Base-by-base conservation (phyloP, 2,113 vertebrate genomes). In the Pelmatolapia mariae region DNA sequence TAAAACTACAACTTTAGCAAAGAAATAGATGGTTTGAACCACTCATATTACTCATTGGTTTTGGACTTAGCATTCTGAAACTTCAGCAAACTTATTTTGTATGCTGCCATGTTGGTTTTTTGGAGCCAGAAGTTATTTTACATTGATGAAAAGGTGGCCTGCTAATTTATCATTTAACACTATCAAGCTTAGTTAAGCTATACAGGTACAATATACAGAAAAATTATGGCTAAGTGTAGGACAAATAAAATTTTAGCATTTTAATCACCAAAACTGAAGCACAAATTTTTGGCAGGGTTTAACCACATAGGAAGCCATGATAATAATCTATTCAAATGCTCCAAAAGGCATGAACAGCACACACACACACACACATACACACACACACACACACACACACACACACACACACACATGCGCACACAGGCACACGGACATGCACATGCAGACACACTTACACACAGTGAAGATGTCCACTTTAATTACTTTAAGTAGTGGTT, bases 111-210 rank as follows among this genome's bases (percentile, higher is more conserved):
- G 13, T 73, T 73, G 40, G 5, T 10, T 26, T 29, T 45, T 26
- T 26, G 68, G 15, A 73, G 40, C 40, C 13, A 45, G 15, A 73
- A 7, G 22, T 26, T 73, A 26, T 10, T 16, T 45, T 45, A 73
- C 8, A 45, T 26, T 24, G 22, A 73, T 71, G 38, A 26, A 26
- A 73, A 10, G 22, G 13, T 45, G 38, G 1, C 24, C 15, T 73
- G 38, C 38, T 45, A 26, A 45, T 18, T 73, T 18, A 18, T 73
- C 6, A 73, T 22, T 10, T 45, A 45, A 24, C 13, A 73, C 38
- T 43, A 0, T 40, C 7, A 0, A 26, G 5, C 66, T 18, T 45
- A 0, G 40, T 73, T 73, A 45, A 45, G 4, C 15, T 45, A 45
- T 73, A 26, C 15, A 26, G 40, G 68, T 7, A 26, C 5, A 45